Evolutionary conservation across 1,140 invertebrate species (phyloP).

Genomic region (Orchestia grillus): DNA sequence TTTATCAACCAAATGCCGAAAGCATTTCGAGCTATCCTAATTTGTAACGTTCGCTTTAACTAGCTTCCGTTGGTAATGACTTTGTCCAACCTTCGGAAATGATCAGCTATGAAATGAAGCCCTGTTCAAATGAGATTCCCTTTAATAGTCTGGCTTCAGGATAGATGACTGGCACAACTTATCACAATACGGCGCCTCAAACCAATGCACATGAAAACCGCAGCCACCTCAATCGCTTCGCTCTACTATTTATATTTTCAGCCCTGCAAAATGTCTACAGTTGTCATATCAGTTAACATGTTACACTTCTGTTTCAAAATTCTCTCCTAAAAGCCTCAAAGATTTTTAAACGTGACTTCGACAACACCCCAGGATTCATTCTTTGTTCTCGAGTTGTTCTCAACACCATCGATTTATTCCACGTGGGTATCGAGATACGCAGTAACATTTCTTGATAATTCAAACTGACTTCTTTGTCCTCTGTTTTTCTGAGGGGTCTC

Average conservation of each 20-base stretch:
- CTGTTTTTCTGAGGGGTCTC: background rate
- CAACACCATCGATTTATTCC: background rate
- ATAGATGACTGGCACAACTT: background rate
- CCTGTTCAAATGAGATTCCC: background rate
- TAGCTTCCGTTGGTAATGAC: background rate
- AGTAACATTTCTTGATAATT: background rate
- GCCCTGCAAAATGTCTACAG: background rate
- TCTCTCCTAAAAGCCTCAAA: background rate
- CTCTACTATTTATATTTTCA: too few species aligned
- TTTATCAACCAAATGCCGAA: too few species aligned
- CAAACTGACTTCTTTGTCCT: background rate
- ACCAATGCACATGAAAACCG: too few species aligned
- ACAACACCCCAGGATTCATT: background rate
- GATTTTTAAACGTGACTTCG: background rate
- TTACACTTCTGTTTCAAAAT: background rate
- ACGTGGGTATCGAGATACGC: too few species aligned
- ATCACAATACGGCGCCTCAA: too few species aligned
- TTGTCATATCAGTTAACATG: background rate
- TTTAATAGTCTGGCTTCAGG: background rate
- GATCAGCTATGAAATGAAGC: background rate
- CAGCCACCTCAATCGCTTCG: too few species aligned
- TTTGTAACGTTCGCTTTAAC: background rate
- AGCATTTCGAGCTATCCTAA: background rate
- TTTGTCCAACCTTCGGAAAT: background rate
- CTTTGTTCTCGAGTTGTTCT: background rate